Evolutionary conservation across 2,797 vertebrate species (phyloP).

Genomic region (Peromyscus melanophrys): DNA sequence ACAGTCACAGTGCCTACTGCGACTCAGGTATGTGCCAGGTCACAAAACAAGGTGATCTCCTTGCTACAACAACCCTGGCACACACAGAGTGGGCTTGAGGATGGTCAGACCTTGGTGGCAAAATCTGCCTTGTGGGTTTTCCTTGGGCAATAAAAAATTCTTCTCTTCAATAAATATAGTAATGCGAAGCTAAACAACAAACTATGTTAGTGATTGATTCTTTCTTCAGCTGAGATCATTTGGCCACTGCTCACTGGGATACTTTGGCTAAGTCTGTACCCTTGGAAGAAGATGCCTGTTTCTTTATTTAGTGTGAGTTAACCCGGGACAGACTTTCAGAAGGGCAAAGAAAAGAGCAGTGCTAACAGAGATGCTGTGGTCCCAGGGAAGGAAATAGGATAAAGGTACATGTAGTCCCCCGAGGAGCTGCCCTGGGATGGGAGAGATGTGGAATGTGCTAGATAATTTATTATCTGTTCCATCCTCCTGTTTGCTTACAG

Average conservation of each 20-base stretch:
- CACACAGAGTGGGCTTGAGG: rapidly evolving
- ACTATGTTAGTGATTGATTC: rapidly evolving
- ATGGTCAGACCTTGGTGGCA: neutral
- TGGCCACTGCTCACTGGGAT: rapidly evolving
- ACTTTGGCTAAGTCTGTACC: neutral
- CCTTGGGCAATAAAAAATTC: neutral
- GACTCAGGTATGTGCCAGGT: neutral
- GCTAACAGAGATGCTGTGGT: rapidly evolving
- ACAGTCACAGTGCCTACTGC: no score
- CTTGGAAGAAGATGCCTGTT: neutral
- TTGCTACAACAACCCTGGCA: rapidly evolving
- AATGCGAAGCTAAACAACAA: neutral
- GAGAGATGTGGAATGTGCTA: neutral
- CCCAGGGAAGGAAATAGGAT: neutral
- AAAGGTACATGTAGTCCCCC: rapidly evolving
- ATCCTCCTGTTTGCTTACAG: neutral
- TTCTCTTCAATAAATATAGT: neutral
- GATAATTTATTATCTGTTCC: neutral
- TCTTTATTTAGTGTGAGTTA: rapidly evolving
- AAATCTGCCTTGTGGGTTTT: neutral
- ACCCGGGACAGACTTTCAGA: rapidly evolving
- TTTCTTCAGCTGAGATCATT: neutral
- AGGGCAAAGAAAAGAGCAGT: rapidly evolving
- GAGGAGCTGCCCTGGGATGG: neutral
- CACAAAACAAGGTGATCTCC: rapidly evolving